Evolutionary conservation across 2,797 vertebrate species (phyloP), one percentile per base, ranked within the genome.

Genomic region (Carduelis carduelis): DNA sequence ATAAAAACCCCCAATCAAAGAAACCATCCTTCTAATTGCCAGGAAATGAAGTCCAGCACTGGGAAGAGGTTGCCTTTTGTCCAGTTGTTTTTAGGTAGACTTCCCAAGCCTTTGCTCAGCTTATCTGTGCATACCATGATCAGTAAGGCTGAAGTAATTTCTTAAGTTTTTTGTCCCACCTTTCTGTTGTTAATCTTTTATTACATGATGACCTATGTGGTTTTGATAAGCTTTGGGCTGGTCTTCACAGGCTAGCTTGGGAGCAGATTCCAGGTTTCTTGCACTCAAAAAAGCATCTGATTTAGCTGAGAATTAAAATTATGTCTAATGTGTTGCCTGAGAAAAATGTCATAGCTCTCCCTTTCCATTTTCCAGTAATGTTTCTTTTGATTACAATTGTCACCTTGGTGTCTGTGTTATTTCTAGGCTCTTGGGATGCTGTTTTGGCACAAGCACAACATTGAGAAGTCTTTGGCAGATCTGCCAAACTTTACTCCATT

Each of bases 391-490:
- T 70, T 85, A 66, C n/a, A 70, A 0, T 61, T 92, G 41, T 83
- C 74, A 34, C 52, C 15, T 83, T 75, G 87, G 21, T 90, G 47
- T 83, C 64, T 53, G 43, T 92, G 23, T 95, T 74, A 92, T 83
- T 96, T 97, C 85, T 90, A 99, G 99, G 99, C 99, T 46, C 98
- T 99, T 59, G 99, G 99, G 70, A 99, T 99, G 99, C 98, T 99
- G 30, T 99, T 99, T 95, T 99, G 99, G 99, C 99, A 99, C 98
- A 99, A 99, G 95, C 99, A 99, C 98, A 99, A 99, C 94, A 98
- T 99, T 1, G 99, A 99, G 97, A 99, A 99, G 83, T 99, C 99
- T 84, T 96, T 99, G 98, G 99, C 99, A 24, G 99, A 99, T 92
- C 97, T 99, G 68, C 99, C 99, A 24, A 99, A 99, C 98, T 99